Percentiles rank a stretch among this genome's conserved stretches.
Evolutionary conservation across 2,113 vertebrate species (phyloP).

Genomic region (Mormyrus lacerda): DNA sequence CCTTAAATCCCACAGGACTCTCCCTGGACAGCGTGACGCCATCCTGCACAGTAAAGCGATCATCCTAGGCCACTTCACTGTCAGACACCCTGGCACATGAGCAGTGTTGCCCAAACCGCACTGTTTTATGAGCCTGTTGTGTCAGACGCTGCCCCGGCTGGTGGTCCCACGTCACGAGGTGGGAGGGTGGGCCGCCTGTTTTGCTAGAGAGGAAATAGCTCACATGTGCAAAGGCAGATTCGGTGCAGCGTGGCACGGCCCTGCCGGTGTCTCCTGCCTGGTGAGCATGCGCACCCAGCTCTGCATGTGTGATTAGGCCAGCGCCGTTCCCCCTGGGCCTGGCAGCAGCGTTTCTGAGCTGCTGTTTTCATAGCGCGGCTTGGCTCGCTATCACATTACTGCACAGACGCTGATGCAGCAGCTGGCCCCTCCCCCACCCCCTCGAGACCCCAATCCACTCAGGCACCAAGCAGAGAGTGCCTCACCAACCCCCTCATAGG

Average conservation of each 20-base stretch:
- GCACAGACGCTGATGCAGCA: slow-evolving; percentile 67
- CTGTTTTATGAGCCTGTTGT: background rate
- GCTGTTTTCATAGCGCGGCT: slow-evolving; percentile 65
- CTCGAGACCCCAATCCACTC: slow-evolving; percentile 16
- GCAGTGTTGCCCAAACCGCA: background rate
- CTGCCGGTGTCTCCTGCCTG: background rate
- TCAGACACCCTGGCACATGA: background rate
- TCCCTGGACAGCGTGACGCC: background rate
- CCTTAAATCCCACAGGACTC: background rate
- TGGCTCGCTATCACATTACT: slow-evolving; percentile 61
- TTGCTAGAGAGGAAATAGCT: background rate
- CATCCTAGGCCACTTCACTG: background rate
- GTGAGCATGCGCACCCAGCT: slow-evolving; percentile 33
- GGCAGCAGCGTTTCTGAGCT: slow-evolving; percentile 50
- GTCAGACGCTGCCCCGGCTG: background rate
- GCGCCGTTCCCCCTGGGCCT: slow-evolving; percentile 38
- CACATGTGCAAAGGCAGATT: background rate
- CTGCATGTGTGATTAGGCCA: slow-evolving; percentile 44
- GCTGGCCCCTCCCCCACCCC: slow-evolving; percentile 14
- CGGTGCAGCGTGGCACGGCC: background rate
- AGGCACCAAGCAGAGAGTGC: slow-evolving; percentile 31
- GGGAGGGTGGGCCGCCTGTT: background rate
- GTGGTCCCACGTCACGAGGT: background rate
- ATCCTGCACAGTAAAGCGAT: background rate
- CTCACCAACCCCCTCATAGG: background rate